Evolutionary conservation across 2,888 invertebrate species (phyloP).

Genomic region (Thalpophila matura): DNA sequence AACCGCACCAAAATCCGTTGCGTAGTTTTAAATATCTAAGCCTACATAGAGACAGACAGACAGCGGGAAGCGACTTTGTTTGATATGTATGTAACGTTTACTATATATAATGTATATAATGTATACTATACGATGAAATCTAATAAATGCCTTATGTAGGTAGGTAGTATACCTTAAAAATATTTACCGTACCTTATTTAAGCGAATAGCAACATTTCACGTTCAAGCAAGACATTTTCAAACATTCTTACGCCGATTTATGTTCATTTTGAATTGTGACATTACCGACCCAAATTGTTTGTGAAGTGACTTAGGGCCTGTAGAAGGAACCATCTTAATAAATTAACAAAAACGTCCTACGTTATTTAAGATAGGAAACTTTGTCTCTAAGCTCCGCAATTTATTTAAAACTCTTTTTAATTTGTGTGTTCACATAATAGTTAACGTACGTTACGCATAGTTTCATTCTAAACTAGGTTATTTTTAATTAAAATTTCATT

Average conservation of each 20-base stretch:
- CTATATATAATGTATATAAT: too few species aligned
- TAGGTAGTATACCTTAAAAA: too few species aligned
- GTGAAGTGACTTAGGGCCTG: constrained; percentile 17
- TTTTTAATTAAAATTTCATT: constrained; percentile 23
- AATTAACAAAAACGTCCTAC: constrained; percentile 48
- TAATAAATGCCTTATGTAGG: too few species aligned
- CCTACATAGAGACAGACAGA: too few species aligned
- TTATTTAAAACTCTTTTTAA: constrained; percentile 41
- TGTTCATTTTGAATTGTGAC: constrained; percentile 9
- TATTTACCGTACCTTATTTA: constrained; percentile 37
- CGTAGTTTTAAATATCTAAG: too few species aligned
- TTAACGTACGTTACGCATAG: background rate
- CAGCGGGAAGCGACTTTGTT: too few species aligned
- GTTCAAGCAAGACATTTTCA: constrained; percentile 17
- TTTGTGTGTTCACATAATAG: constrained; percentile 2
- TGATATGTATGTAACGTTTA: too few species aligned
- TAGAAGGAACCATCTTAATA: constrained; percentile 33
- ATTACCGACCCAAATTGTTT: constrained; percentile 38
- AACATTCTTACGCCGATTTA: constrained; percentile 18
- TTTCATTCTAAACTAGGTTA: background rate
- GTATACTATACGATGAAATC: too few species aligned
- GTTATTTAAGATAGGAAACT: constrained; percentile 38
- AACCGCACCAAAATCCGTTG: too few species aligned
- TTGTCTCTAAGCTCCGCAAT: constrained; percentile 37
- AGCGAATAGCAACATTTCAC: constrained; percentile 34